A percentile compares a stretch with the other conserved stretches of the same genome.
Conservation (phyloP, 1,140 invertebrate genomes). For the Pinna nobilis region DNA sequence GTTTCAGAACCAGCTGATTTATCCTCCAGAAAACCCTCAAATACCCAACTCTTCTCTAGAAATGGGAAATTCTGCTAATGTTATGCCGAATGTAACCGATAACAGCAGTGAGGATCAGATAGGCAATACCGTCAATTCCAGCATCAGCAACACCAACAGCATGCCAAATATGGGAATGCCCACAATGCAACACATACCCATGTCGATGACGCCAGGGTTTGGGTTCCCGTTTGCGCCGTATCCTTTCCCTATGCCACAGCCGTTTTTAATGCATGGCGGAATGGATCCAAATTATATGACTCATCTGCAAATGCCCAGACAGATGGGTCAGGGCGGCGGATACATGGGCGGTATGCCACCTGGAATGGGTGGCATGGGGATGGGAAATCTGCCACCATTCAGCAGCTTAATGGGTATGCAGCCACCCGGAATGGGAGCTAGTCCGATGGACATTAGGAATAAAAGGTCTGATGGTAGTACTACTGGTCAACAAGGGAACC, state of each 20-base stretch:
- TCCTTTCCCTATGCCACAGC: conserved; percentile 40
- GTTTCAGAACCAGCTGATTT: conserved; percentile 14
- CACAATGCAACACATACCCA: conserved; percentile 22
- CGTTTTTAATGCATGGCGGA: conserved; percentile 35
- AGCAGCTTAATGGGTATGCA: too few species aligned
- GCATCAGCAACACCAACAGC: background rate
- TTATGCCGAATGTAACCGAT: background rate
- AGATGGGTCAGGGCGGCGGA: background rate
- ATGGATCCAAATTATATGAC: conserved; percentile 24
- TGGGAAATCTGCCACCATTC: too few species aligned
- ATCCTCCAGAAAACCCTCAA: background rate
- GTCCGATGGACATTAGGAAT: too few species aligned
- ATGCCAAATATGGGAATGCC: background rate
- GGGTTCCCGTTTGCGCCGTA: conserved; percentile 42
- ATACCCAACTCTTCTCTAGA: too few species aligned
- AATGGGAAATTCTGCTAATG: too few species aligned
- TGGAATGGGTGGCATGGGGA: too few species aligned
- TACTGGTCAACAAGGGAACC: too few species aligned
- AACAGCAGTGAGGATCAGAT: background rate
- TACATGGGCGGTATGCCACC: too few species aligned
- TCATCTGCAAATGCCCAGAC: conserved; percentile 17
- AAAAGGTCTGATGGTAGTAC: too few species aligned
- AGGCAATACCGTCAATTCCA: background rate
- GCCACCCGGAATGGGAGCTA: too few species aligned
- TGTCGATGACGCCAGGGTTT: conserved; percentile 28